Evolutionary conservation across 2,888 invertebrate species (phyloP).

Genomic region (Nezara viridula): DNA sequence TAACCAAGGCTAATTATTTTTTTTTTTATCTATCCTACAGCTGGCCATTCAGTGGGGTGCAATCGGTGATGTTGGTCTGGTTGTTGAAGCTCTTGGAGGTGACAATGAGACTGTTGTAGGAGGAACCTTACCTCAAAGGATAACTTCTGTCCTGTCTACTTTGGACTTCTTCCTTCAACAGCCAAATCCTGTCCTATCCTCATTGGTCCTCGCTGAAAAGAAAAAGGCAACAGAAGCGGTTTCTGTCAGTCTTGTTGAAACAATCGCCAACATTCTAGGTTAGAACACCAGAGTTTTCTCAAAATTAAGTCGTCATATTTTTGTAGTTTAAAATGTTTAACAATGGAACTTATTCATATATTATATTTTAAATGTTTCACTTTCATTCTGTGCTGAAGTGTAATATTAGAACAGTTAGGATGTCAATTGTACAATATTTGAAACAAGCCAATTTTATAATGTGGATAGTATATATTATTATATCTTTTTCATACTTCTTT

Average conservation of each 20-base stretch:
- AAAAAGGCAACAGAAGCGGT: conserved; percentile 72
- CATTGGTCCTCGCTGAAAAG: conserved; percentile 91
- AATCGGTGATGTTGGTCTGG: conserved; percentile 96
- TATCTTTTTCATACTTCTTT: neutral
- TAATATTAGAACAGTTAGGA: too few relatives aligned
- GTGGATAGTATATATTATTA: too few relatives aligned
- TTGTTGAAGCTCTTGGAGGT: conserved; percentile 90
- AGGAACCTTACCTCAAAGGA: conserved; percentile 96
- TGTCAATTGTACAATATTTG: too few relatives aligned
- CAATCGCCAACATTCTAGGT: conserved; percentile 91
- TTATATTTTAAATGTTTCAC: too few relatives aligned
- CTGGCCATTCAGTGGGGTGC: conserved; percentile 99
- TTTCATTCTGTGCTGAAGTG: too few relatives aligned
- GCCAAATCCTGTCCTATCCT: conserved; percentile 84
- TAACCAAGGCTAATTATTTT: neutral
- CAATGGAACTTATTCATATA: too few relatives aligned
- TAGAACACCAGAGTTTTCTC: neutral
- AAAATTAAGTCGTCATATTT: too few relatives aligned
- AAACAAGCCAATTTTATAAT: too few relatives aligned
- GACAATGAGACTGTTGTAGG: conserved; percentile 92
- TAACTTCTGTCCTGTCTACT: conserved; percentile 90
- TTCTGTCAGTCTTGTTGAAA: conserved; percentile 79
- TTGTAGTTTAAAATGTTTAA: too few relatives aligned
- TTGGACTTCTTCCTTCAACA: conserved; percentile 93
- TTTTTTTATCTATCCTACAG: conserved; percentile 62